These are phyloP conservation scores for Sarcophaga carnaria DNA, from an alignment of 2,888 invertebrate genomes.

Conservation along the genomic window DNA sequence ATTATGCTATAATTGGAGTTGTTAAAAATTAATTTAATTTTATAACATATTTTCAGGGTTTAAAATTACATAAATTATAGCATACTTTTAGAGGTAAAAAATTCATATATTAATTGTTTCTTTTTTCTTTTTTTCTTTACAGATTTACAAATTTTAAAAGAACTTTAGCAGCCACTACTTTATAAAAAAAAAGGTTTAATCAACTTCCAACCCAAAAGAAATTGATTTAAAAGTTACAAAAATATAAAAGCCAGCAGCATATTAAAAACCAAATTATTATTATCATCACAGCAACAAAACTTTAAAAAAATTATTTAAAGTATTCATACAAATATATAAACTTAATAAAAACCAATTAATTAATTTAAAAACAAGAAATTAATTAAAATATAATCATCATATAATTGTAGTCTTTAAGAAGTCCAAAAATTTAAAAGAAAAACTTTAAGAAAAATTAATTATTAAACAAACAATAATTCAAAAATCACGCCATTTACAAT, in stretches of 20 bases:
- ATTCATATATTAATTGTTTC: neutral
- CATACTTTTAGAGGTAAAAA: too few species aligned
- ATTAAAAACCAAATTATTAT: conserved; percentile 37
- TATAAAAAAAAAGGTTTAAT: conserved; percentile 54
- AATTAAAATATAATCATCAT: conserved; percentile 37
- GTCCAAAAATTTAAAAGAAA: conserved; percentile 18
- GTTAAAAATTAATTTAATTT: too few species aligned
- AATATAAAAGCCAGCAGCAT: conserved; percentile 55
- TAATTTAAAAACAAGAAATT: conserved; percentile 36
- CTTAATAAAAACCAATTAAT: conserved; percentile 24
- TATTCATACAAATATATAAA: conserved; percentile 13
- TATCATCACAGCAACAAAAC: conserved; percentile 25
- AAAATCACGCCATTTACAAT: conserved; percentile 69
- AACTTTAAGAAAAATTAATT: conserved; percentile 5
- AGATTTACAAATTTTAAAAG: conserved; percentile 76
- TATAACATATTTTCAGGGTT: too few species aligned
- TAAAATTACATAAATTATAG: neutral
- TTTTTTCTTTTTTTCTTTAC: conserved; percentile 67
- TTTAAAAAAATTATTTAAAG: conserved; percentile 40
- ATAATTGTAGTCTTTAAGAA: conserved; percentile 1
- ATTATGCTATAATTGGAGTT: too few species aligned
- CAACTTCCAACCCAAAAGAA: conserved; percentile 47
- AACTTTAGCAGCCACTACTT: conserved; percentile 68
- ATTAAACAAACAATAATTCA: conserved; percentile 26
- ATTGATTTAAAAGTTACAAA: conserved; percentile 51